Base-by-base conservation (phyloP, 1,140 invertebrate species). In the Campoletis sonorensis region DNA sequence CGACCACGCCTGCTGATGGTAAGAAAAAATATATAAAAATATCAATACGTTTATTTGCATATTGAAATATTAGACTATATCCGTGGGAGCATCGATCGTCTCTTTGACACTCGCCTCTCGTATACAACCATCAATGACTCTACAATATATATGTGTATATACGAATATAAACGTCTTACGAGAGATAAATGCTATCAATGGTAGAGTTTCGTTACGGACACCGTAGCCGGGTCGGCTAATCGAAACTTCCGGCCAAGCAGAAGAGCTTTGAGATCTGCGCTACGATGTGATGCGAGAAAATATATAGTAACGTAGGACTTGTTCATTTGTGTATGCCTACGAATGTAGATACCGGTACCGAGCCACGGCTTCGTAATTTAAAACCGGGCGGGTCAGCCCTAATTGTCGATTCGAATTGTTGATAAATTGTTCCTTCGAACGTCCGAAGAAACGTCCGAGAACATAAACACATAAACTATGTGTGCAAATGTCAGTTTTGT, bases 101-200 rank as follows among this genome's bases (percentile, higher is more conserved):
- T 3, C 18, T 18, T 45, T 11, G 37, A 5, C 18, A 8, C 18
- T 15, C 21, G 40, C 16, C 18, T 10, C 49, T 10, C 49, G 13
- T 54, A 54, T 54, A 54, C 18, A 54, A 16, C 13, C 18, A 54
- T 54, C 30, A 54, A 54, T 54, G 2, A 1, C 49, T 51, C 45
- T 21, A 75, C 21, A 72, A 72, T 45, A 37, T 72, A 72, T 45
- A 37, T 72, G 45, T 45, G 33, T 72, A 45, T 45, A 33, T n/a
- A n/a, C 15, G 18, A 5, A 49, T 33, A 76, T 26, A 49, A 13
- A 72, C 33, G 37, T 77, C 75, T 54, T 77, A 77, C 75, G 51
- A 77, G 51, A 77, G 75, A 77, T 77, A 77, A 77, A 77, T 77
- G 75, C 75, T 77, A 77, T 77, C 75, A 77, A 77, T 77, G 75